Percentiles rank a stretch among this genome's conserved stretches.
Evolutionary conservation across 2,888 invertebrate species (phyloP).

Genomic region (Synanthedon vespiformis): DNA sequence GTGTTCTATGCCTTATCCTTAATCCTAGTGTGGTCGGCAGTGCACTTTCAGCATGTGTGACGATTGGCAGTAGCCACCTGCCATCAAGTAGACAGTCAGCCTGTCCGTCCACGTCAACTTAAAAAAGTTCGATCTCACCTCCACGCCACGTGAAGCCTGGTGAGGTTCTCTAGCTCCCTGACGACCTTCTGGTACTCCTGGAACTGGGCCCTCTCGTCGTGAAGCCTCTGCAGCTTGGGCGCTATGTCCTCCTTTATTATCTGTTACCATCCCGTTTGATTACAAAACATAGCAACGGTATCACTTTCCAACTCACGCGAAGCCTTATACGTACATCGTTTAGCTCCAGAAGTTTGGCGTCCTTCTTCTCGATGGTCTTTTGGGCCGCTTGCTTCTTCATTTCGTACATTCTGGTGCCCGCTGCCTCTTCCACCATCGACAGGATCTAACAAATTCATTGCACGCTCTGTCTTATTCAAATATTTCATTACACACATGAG

Average conservation of each 20-base stretch:
- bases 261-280: slow-evolving; percentile 27
- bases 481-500: too few relatives aligned
- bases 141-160: slow-evolving; percentile 79
- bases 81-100: too few relatives aligned
- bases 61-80: too few relatives aligned
- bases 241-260: slow-evolving; percentile 86
- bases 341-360: slow-evolving; percentile 88
- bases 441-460: slow-evolving; percentile 73
- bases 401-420: slow-evolving; percentile 97
- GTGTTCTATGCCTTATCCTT: too few relatives aligned
- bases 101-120: too few relatives aligned
- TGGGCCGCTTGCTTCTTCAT: slow-evolving; percentile 88
- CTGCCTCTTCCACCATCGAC: slow-evolving; percentile 98
- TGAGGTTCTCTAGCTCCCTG: slow-evolving; percentile 85
- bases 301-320: too few relatives aligned
- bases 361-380: slow-evolving; percentile 92
- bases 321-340: slow-evolving; percentile 70
- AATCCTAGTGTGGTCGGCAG: too few relatives aligned
- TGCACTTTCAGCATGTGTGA: too few relatives aligned
- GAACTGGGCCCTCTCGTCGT: slow-evolving; percentile 86
- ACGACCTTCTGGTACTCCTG: slow-evolving; percentile 89
- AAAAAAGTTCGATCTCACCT: slow-evolving; percentile 57
- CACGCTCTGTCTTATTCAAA: too few relatives aligned
- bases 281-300: not conserved
- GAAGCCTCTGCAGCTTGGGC: slow-evolving; percentile 88